These are phyloP conservation scores for Gallinago stenura DNA, from an alignment of 2,797 vertebrate species.

Conservation along the genomic window DNA sequence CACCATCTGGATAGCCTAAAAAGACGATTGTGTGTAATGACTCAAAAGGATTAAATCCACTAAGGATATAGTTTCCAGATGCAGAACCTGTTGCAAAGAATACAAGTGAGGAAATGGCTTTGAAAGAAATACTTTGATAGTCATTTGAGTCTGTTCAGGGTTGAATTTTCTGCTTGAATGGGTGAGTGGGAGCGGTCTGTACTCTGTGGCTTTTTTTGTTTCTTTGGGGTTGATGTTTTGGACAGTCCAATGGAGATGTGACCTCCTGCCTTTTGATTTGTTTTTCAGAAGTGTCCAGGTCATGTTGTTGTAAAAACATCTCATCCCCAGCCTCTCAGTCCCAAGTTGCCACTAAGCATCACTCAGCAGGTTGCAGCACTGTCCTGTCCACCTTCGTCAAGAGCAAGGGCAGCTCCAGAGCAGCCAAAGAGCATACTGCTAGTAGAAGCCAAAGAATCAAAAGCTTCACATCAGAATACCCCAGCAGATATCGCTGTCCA, in stretches of 20 bases:
- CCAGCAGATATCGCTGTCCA: conserved; percentile 79
- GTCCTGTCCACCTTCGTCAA: conserved; percentile 63
- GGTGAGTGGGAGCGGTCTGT: neutral
- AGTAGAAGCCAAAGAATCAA: neutral
- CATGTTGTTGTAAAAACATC: conserved; percentile 83
- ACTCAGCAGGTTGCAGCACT: neutral
- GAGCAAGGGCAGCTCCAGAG: conserved; percentile 51
- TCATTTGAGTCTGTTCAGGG: neutral
- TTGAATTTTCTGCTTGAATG: neutral
- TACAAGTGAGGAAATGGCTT: neutral
- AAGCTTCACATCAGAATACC: neutral
- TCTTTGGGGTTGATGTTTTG: neutral
- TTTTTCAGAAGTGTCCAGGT: conserved; percentile 83
- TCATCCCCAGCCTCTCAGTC: conserved; percentile 46
- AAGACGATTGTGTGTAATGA: neutral
- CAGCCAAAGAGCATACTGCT: conserved; percentile 23
- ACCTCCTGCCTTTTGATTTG: neutral
- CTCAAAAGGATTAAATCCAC: neutral
- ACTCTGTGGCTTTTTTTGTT: neutral
- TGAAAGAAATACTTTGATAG: neutral
- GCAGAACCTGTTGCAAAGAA: neutral
- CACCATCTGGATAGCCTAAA: neutral
- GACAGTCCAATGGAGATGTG: neutral
- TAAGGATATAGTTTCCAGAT: neutral
- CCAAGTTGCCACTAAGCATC: conserved; percentile 7